Base-by-base conservation (phyloP, 2,888 invertebrate species). In the Cinara cedri region DNA sequence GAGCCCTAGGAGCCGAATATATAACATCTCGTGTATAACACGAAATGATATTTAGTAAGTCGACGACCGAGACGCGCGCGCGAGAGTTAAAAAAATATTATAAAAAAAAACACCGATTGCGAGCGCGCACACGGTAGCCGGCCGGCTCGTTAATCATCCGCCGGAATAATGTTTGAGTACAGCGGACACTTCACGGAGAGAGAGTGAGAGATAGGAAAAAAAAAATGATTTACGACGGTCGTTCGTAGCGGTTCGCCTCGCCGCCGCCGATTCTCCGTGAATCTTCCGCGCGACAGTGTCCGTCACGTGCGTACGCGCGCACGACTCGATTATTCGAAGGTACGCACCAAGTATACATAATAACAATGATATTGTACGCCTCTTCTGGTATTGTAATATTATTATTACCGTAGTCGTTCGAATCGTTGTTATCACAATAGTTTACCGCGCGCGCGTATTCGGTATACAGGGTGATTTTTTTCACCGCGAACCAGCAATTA, bases 161-260 rank as follows among this genome's bases (percentile, higher is more conserved):
- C 9, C 71, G 44, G 71, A 57, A 71, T 71, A 46, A 72, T 57
- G 57, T 72, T 72, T 57, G 72, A 72, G 72, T 57, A n/a, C n/a
- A 72, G 57, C 72, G 42, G 71, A 71, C 71, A 55, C 55, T 44
- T 71, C 71, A 34, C 3, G 34, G 34, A 6, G 6, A 34, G 6
- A 34, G 6, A 34, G 6, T 4, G 6, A 34, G 6, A 34, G 6
- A 34, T 4, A 34, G 6, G 6, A 34, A 34, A 34, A 34, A 34
- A 60, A 72, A 60, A 60, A 72, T 72, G 72, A 72, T 72, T 72
- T 72, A 72, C 60, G 72, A 49, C 46, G 72, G 26, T 9, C 55
- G 19, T 19, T 10, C 13, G 46, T 8, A 14, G 24, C 55, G 55
- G 21, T 10, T 49, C 42, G 19, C 10, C 21, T 42, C 16, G 10